A percentile compares a stretch with the other conserved stretches of the same genome.
Conservation (phyloP, 2,888 invertebrate genomes). For the Cerastoderma edule region DNA sequence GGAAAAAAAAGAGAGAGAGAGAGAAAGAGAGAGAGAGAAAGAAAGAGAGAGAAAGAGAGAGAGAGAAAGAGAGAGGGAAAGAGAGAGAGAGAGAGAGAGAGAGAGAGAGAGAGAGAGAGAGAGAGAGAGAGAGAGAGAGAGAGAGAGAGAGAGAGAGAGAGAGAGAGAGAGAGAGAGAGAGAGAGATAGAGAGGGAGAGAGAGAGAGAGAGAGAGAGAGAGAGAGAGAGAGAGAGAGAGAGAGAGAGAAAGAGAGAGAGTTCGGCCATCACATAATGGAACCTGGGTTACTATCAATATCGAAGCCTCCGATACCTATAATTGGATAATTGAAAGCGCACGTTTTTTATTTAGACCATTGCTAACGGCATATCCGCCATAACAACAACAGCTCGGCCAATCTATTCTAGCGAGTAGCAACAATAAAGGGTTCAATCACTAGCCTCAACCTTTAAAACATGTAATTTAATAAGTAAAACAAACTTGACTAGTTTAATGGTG, state of each 20-base stretch:
- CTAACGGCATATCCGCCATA: too few species aligned
- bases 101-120: conserved; percentile 28
- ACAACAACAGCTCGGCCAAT: too few species aligned
- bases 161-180: not conserved
- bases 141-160: conserved; percentile 5
- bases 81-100: conserved; percentile 22
- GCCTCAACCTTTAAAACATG: too few species aligned
- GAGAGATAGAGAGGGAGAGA: not conserved
- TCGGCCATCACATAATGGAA: not conserved
- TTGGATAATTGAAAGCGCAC: too few species aligned
- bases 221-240: conserved; percentile 2
- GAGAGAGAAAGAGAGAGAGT: not conserved
- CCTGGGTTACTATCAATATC: too few species aligned
- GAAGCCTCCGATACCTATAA: too few species aligned
- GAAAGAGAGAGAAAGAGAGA: conserved; percentile 30
- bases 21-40: conserved; percentile 21
- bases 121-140: conserved; percentile 8
- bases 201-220: conserved; percentile 3
- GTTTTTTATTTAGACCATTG: too few species aligned
- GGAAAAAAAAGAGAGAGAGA: conserved; percentile 2
- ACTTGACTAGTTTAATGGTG: too few species aligned
- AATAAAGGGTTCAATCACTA: too few species aligned
- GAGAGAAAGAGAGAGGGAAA: conserved; percentile 8
- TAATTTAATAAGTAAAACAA: too few species aligned
- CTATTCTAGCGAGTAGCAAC: too few species aligned